Base-by-base conservation (phyloP, 2,888 invertebrate species). In the Diaphora mendica region DNA sequence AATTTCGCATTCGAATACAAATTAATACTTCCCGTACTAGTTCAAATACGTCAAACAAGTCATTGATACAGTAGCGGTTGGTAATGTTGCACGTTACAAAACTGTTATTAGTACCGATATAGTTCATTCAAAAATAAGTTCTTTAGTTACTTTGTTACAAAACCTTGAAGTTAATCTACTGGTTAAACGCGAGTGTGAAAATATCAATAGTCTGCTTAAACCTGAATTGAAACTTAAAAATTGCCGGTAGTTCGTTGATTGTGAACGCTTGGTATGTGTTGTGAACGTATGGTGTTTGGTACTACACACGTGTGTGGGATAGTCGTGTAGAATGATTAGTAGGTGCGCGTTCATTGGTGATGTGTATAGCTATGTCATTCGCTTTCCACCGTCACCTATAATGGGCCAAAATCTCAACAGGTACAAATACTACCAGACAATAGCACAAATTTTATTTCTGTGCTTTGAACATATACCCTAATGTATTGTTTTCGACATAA, bases 1-100 rank as follows among this genome's bases (percentile, higher is more conserved):
- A 74, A 81, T 77, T 78, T 78, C 59, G 51, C 70, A 74, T 65
- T 74, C 65, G 33, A 72, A 74, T 73, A 69, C 66, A 71, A 76
- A 72, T 65, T 70, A 33, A n/a, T 69, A 70, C 75, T 69, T 55
- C 55, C 66, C 59, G 13, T 65, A 73, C 68, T 68, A 62, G 26
- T 39, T 64, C 72, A 44, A 70, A 62, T 59, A 59, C 70, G 67
- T 64, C 33, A 51, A 71, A 55, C 55, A 64, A 73, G 71, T 64
- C 62, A 51, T 67, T 26, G 33, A 15, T 69, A 39, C 17, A 67
- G 70, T 64, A 79, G 69, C 26, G 67, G 69, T 71, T 26, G 66
- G 35, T 33, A 7, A 48, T 33, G 39, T 70, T n/a, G 23, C 44
- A 44, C 42, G 70, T 39, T 44, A 33, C 33, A 64, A n/a, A n/a